Base-by-base conservation (phyloP, 2,888 invertebrate genomes). In the Parapristionchus giblindavisi region DNA sequence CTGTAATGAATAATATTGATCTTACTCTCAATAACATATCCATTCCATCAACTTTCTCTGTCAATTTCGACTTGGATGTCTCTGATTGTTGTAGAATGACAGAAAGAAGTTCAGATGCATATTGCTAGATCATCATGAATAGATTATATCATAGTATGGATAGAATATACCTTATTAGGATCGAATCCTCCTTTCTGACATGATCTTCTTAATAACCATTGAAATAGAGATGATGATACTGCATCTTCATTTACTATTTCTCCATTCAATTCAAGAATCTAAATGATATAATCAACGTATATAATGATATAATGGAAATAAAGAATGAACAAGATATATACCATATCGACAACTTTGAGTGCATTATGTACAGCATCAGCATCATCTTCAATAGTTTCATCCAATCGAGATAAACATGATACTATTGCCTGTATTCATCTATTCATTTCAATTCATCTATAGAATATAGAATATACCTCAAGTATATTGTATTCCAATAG, bases 331-430 rank as follows among this genome's bases (percentile, higher is more conserved):
- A n/a, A n/a, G n/a, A n/a, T n/a, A n/a, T n/a, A n/a, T 8, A 68
- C 68, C 68, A 52, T 68, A 68, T 99, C 99, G 85, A 99, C 92
- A 83, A 96, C 94, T 70, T 93, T 92, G 83, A 96, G 90, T 3
- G 95, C 94, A 88, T 98, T 95, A 89, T 96, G 95, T 0, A 99
- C 95, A 6, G 97, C 98, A 89, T 97, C 96, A 1, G 85, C 84
- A 68, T 88, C 87, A 75, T 88, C 88, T 65, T 94, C 94, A 1
- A 95, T 92, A 72, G 91, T 91, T 89, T 99, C 99, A 89, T 98
- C 96, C 2, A 99, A 91, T 51, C 80, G 74, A 43, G 60, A 97
- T 29, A 80, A 76, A 48, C 76, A 76, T 0, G 79, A 34, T 11
- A 60, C 52, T 32, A 74, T 68, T 14, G 34, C 27, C 68, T 68